phyloP scores from a whole-genome alignment of 2,797 vertebrate genomes.

The Urophycis tenuis region DNA sequence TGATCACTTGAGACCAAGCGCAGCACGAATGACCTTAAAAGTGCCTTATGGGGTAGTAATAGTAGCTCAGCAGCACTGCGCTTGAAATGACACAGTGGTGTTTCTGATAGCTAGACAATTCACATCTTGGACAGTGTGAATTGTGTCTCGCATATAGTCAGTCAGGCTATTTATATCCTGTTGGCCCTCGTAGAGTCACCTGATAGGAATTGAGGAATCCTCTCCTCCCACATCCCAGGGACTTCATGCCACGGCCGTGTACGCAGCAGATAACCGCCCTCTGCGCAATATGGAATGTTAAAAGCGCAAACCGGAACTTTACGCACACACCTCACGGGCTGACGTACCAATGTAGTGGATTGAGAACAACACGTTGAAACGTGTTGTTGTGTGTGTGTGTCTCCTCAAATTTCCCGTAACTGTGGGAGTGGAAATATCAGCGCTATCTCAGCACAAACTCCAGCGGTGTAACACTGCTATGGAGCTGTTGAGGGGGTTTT shows the following conservation, averaged over 20 bases:
- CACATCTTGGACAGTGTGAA: not conserved
- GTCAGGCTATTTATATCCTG: not conserved
- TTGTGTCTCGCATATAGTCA: not conserved
- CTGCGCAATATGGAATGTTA: not conserved
- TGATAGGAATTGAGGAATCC: conserved; percentile 3
- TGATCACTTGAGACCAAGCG: not conserved
- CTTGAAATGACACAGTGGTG: not conserved
- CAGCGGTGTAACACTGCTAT: too few relatives aligned
- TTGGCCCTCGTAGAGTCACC: conserved; percentile 1
- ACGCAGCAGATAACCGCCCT: not conserved
- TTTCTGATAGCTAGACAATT: not conserved
- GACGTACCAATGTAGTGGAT: not conserved
- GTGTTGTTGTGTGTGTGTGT: too few relatives aligned
- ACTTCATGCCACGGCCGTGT: not conserved
- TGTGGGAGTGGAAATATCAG: too few relatives aligned
- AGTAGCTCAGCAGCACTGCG: not conserved
- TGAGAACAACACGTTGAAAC: not conserved
- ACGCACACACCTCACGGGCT: not conserved
- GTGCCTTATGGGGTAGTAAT: not conserved
- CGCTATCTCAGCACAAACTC: too few relatives aligned
- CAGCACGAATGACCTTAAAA: not conserved
- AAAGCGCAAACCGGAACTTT: not conserved
- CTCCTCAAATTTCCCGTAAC: too few relatives aligned
- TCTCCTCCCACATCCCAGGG: not conserved
- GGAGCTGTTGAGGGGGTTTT: too few relatives aligned